These are phyloP conservation scores for Hyperoplus lanceolatus DNA, from an alignment of 2,797 vertebrate genomes.

Conservation along the genomic window DNA sequence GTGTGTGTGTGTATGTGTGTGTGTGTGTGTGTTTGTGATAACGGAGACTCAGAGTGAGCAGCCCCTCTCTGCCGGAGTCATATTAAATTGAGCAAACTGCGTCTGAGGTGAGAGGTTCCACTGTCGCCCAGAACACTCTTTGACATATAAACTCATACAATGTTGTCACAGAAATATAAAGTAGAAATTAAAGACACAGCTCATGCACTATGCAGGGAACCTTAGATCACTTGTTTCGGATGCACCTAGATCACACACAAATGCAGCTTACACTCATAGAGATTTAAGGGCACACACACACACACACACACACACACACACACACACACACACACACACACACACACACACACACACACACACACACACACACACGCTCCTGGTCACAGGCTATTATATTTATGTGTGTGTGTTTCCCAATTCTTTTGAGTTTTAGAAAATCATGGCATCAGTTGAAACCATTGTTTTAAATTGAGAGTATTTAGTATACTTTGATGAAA, in stretches of 20 bases:
- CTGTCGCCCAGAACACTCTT: background rate
- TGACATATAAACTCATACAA: background rate
- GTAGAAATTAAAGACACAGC: slow-evolving; percentile 11
- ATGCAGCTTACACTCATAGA: background rate
- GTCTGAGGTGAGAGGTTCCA: background rate
- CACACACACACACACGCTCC: no score
- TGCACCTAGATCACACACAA: background rate
- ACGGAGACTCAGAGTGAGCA: slow-evolving; percentile 5
- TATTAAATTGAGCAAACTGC: slow-evolving; percentile 16
- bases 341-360: no score
- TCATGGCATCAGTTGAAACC: no score
- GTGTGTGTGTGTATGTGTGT: no score
- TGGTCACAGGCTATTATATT: no score
- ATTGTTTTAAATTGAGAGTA: no score
- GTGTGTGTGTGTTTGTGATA: background rate
- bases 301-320: no score
- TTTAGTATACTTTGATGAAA: no score
- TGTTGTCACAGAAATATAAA: background rate
- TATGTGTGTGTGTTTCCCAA: no score
- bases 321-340: no score
- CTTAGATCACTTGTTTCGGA: background rate
- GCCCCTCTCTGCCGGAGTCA: background rate
- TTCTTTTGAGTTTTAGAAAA: no score
- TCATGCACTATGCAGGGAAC: slow-evolving; percentile 5
- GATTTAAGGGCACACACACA: background rate